phyloP scores from a whole-genome alignment of 2,113 vertebrate species.

The Eonycteris spelaea region DNA sequence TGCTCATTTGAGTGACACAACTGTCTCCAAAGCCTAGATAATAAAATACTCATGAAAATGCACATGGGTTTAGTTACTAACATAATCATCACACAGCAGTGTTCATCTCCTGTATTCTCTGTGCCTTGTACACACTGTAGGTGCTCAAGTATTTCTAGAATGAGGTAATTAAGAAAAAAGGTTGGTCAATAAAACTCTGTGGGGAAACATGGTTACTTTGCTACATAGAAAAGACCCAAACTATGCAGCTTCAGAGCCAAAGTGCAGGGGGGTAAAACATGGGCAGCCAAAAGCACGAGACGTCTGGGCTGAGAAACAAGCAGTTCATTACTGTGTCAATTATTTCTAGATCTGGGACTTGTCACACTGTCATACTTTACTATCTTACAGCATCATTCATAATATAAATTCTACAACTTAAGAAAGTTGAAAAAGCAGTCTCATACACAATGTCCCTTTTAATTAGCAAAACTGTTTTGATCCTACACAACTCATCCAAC shows the following conservation, averaged over 20 bases:
- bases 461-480: slow-evolving; percentile 11
- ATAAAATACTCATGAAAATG: neutral
- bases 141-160: neutral
- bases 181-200: neutral
- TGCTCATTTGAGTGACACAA: neutral
- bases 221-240: neutral
- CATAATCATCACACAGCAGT: neutral
- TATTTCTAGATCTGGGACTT: neutral
- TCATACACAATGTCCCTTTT: neutral
- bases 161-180: neutral
- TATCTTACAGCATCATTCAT: slow-evolving; percentile 23
- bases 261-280: neutral
- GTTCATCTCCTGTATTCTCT: neutral
- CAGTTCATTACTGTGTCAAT: neutral
- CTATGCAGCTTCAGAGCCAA: neutral
- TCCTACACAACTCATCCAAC: neutral
- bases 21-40: neutral
- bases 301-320: neutral
- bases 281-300: neutral
- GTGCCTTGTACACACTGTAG: neutral
- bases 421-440: slow-evolving; percentile 18
- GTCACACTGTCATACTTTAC: neutral
- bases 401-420: neutral
- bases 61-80: neutral
- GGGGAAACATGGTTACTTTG: neutral